phyloP scores from a whole-genome alignment of 2,888 invertebrate genomes.

The Cerceris ruficornis region DNA sequence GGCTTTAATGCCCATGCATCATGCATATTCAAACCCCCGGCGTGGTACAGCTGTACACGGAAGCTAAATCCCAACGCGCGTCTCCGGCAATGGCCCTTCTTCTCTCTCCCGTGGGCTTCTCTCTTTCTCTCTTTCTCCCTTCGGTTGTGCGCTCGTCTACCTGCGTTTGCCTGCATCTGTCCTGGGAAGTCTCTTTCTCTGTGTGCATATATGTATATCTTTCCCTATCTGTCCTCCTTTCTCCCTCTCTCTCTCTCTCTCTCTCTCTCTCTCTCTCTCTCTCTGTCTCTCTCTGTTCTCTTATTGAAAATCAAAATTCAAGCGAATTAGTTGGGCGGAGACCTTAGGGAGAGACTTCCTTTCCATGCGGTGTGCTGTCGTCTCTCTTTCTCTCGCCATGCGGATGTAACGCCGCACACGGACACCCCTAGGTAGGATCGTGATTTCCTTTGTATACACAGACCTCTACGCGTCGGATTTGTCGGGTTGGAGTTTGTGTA shows the following conservation, averaged over 20 bases:
- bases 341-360: constrained; percentile 12
- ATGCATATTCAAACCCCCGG: constrained; percentile 80
- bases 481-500: background rate
- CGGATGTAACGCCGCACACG: background rate
- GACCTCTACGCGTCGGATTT: background rate
- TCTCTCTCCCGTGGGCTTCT: constrained; percentile 19
- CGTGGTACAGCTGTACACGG: constrained; percentile 79
- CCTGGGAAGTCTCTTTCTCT: background rate
- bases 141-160: background rate
- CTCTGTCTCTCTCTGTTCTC: constrained; percentile 44
- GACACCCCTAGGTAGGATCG: constrained; percentile 1
- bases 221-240: too few relatives aligned
- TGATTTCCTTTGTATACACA: constrained; percentile 17
- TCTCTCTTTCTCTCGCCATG: constrained; percentile 1
- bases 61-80: constrained; percentile 79
- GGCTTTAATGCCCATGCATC: constrained; percentile 81
- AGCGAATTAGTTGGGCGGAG: constrained; percentile 72
- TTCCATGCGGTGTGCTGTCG: background rate
- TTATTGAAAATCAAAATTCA: constrained; percentile 81
- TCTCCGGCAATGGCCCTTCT: constrained; percentile 50
- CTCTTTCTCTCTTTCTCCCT: constrained; percentile 31
- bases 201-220: too few relatives aligned
- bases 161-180: constrained; percentile 19
- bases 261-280: too few relatives aligned
- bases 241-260: too few relatives aligned